Conservation (phyloP, 2,797 vertebrate species). For the Eupleurogrammus muticus region DNA sequence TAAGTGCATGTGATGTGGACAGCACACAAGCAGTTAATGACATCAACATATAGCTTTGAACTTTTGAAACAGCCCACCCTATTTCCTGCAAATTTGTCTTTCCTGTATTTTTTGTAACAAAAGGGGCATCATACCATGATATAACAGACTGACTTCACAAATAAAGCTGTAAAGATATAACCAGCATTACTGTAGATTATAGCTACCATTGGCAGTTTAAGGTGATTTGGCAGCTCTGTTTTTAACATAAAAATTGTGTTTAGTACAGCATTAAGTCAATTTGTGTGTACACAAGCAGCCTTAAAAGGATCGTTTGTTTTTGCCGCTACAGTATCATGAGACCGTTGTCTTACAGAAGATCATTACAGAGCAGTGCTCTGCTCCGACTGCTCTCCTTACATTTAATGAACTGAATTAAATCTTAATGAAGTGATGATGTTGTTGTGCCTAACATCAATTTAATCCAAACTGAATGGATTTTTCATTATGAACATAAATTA, state of each 20-base stretch:
- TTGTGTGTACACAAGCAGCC: neutral
- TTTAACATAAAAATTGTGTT: neutral
- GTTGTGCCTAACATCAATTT: conserved; percentile 20
- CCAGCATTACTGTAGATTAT: no score
- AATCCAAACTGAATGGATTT: conserved; percentile 29
- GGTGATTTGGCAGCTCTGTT: neutral
- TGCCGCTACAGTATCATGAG: neutral
- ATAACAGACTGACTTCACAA: neutral
- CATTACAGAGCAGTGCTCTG: conserved; percentile 6
- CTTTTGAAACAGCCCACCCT: neutral
- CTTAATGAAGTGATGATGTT: conserved; percentile 10
- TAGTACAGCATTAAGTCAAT: neutral
- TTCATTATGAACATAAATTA: conserved; percentile 23
- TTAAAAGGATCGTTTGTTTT: neutral
- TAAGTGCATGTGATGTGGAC: no score
- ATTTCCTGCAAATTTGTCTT: neutral
- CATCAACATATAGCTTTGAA: neutral
- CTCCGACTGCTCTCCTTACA: neutral
- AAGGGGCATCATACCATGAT: neutral
- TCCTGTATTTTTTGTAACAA: neutral
- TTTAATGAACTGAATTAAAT: conserved; percentile 19
- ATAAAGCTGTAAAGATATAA: neutral
- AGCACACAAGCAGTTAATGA: no score
- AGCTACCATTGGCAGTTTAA: neutral
- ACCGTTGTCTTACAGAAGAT: neutral